Evolutionary conservation across 1,140 invertebrate species (phyloP), one percentile per base, ranked within the genome.

Genomic region (Ladona fulva): DNA sequence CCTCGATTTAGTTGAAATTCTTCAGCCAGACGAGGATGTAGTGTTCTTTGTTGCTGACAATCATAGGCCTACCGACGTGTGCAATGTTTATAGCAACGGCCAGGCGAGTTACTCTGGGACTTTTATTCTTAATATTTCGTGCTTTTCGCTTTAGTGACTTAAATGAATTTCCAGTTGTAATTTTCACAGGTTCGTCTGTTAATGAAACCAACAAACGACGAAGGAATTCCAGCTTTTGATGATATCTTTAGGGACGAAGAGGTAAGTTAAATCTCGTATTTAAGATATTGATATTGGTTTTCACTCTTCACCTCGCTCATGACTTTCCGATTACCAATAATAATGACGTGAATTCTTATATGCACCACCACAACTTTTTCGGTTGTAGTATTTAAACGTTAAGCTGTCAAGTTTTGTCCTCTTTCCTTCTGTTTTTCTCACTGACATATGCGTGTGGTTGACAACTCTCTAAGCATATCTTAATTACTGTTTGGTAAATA

Each of bases 71-170:
- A 92, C 95, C 52, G 95, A 98, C 87, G 90, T 99, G 42, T 94
- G 94, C 83, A 99, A 99, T 88, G 89, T 97, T 75, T 99, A 96
- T 84, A 96, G 94, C 85, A 93, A 92, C 82, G 89, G 90, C n/a
- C 96, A 98, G 87, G 91, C 95, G 79, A 82, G 80, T 79, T 66
- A 77, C 74, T 14, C 73, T 77, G 52, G 8, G 0, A 3, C 44
- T 78, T 78, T 37, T 5, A 37, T 76, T 24, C 42, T 75, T 52
- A 75, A 80, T n/a, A n/a, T n/a, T 76, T 37, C 8, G 29, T 37
- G 29, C 1, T 5, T 37, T 37, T 37, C 1, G 29, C 1, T 37
- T 37, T 37, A 37, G 1, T 37, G 1, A 1, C 29, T 37, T 8
- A 37, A 5, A 37, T 37, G 29, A 37, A 24, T 25, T 74, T 66